Evolutionary conservation across 2,888 invertebrate species (phyloP).

Genomic region (Ophion ellenae): DNA sequence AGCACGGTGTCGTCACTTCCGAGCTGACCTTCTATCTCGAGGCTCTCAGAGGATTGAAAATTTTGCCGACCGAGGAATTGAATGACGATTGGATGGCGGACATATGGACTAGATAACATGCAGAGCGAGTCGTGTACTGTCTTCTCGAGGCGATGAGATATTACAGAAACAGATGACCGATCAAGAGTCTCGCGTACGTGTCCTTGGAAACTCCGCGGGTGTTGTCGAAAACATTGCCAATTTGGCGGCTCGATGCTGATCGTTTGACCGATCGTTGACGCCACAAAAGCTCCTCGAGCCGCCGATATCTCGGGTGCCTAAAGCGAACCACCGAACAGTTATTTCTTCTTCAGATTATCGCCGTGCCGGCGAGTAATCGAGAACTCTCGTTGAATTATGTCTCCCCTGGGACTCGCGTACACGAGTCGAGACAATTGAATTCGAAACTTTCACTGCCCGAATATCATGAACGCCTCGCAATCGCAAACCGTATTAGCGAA

Average conservation of each 20-base stretch:
- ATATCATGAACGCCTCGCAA: slow-evolving; percentile 8
- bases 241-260: background rate
- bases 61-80: slow-evolving; percentile 90
- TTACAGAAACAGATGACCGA: slow-evolving; percentile 68
- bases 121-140: slow-evolving; percentile 82
- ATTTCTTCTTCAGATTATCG: background rate
- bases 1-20: slow-evolving; percentile 97
- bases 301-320: background rate
- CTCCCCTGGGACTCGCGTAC: background rate
- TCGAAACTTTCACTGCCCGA: slow-evolving; percentile 56
- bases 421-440: background rate
- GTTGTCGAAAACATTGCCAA: background rate
- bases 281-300: background rate
- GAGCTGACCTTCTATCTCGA: slow-evolving; percentile 96
- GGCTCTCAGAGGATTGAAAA: slow-evolving; percentile 92
- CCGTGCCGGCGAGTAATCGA: background rate
- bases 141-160: slow-evolving; percentile 80
- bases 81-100: slow-evolving; percentile 92
- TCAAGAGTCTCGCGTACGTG: slow-evolving; percentile 6
- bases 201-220: background rate
- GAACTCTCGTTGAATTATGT: background rate
- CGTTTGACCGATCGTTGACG: background rate
- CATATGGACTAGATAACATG: slow-evolving; percentile 90
- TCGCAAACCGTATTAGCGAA: slow-evolving; percentile 40
- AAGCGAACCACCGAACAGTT: background rate